phyloP scores from a whole-genome alignment of 2,113 vertebrate species.

The Phainopepla nitens region DNA sequence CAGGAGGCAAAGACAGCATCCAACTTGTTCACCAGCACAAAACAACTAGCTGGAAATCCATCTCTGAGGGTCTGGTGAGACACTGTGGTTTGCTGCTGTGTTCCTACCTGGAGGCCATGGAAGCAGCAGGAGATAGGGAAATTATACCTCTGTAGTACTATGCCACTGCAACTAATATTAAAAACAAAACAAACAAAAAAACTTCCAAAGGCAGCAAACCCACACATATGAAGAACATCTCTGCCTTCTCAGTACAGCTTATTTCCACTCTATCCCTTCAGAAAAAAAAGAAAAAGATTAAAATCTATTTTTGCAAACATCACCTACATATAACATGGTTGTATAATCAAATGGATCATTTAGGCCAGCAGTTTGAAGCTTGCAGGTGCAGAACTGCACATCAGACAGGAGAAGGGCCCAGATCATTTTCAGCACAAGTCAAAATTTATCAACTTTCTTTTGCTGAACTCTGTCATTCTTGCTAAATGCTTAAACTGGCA shows the following conservation, averaged over 20 bases:
- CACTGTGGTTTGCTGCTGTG: neutral
- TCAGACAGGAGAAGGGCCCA: neutral
- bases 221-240: fast-evolving
- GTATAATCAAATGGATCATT: neutral
- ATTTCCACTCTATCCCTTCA: neutral
- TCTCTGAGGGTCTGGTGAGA: neutral
- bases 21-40: neutral
- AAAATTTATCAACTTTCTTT: neutral
- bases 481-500: neutral
- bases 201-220: neutral
- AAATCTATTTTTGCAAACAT: neutral
- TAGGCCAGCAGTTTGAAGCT: neutral
- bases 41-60: neutral
- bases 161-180: neutral
- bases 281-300: neutral
- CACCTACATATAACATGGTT: neutral
- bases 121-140: neutral
- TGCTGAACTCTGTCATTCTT: neutral
- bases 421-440: neutral
- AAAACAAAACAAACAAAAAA: neutral
- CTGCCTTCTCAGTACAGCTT: neutral
- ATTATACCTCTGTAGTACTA: neutral
- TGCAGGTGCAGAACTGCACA: neutral
- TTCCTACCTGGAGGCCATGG: neutral
- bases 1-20: neutral